Evolutionary conservation across 2,888 invertebrate species (phyloP).

Genomic region (Anoncus sp.): DNA sequence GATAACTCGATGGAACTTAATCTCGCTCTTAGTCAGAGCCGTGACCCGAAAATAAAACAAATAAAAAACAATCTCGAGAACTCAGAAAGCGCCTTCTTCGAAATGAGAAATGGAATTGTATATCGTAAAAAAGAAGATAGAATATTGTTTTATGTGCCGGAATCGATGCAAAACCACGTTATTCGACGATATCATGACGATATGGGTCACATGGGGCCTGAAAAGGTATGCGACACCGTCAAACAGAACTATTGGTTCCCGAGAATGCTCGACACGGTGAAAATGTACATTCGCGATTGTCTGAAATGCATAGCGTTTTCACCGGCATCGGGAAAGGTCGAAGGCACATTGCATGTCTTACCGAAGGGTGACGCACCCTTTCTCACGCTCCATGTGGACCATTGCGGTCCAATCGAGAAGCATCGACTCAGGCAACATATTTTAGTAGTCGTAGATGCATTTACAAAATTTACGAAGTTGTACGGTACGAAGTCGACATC

Average conservation of each 20-base stretch:
- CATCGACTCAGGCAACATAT: slow-evolving; percentile 70
- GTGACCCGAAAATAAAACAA: slow-evolving; percentile 37
- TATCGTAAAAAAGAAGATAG: slow-evolving; percentile 55
- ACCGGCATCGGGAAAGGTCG: slow-evolving; percentile 52
- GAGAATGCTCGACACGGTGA: slow-evolving; percentile 35
- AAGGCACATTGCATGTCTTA: slow-evolving; percentile 56
- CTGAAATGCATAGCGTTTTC: slow-evolving; percentile 62
- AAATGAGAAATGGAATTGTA: slow-evolving; percentile 63
- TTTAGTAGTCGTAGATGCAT: slow-evolving; percentile 70
- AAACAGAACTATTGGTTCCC: slow-evolving; percentile 59
- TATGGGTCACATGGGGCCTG: slow-evolving; percentile 61
- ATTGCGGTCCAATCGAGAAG: slow-evolving; percentile 64
- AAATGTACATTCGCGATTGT: slow-evolving; percentile 49
- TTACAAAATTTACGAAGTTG: slow-evolving; percentile 70
- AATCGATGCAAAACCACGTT: slow-evolving; percentile 49
- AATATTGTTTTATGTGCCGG: slow-evolving; percentile 65
- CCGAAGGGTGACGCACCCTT: slow-evolving; percentile 63
- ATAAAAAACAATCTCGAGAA: slow-evolving; percentile 66
- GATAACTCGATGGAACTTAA: slow-evolving; percentile 61
- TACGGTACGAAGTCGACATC: slow-evolving; percentile 65
- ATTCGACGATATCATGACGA: slow-evolving; percentile 63
- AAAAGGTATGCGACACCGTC: slow-evolving; percentile 57
- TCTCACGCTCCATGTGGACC: slow-evolving; percentile 57
- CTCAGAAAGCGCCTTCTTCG: slow-evolving; percentile 47
- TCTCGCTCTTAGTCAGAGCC: slow-evolving; percentile 54